A percentile compares a stretch with the other conserved stretches of the same genome.
phyloP scores from a whole-genome alignment of 92 coral and sea anemone genomes.

The Porites lobata region DNA sequence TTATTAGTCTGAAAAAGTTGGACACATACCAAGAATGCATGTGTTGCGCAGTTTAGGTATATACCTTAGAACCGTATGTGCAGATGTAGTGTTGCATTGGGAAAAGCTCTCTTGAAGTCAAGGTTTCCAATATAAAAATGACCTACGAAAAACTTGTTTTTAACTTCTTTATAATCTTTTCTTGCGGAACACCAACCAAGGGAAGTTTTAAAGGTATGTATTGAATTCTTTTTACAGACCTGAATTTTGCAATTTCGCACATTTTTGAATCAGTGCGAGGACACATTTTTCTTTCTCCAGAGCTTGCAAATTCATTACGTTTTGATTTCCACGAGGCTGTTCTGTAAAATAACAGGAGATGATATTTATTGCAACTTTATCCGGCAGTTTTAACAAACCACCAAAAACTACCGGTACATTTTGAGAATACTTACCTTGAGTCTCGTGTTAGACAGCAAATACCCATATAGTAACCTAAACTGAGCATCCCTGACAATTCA shows the following conservation, averaged over 20 bases:
- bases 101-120: not conserved
- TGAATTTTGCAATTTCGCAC: not conserved
- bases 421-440: no score
- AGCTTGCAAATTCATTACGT: no score
- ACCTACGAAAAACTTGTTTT: not conserved
- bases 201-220: conserved; percentile 4
- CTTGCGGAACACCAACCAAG: not conserved
- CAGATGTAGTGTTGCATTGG: not conserved
- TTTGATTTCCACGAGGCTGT: no score
- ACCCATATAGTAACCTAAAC: no score
- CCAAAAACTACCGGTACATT: no score
- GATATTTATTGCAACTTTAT: no score
- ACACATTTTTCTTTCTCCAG: no score
- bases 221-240: not conserved
- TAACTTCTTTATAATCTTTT: not conserved
- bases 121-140: not conserved
- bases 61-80: not conserved
- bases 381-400: no score
- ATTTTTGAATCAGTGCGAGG: not conserved
- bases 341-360: no score
- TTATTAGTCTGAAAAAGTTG: conserved; percentile 7
- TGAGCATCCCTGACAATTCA: no score
- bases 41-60: not conserved
- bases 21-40: conserved; percentile 21
- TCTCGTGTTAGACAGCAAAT: no score